A percentile compares a stretch with the other conserved stretches of the same genome.
phyloP scores from a whole-genome alignment of 2,113 vertebrate species.

The Todiramphus chloris region DNA sequence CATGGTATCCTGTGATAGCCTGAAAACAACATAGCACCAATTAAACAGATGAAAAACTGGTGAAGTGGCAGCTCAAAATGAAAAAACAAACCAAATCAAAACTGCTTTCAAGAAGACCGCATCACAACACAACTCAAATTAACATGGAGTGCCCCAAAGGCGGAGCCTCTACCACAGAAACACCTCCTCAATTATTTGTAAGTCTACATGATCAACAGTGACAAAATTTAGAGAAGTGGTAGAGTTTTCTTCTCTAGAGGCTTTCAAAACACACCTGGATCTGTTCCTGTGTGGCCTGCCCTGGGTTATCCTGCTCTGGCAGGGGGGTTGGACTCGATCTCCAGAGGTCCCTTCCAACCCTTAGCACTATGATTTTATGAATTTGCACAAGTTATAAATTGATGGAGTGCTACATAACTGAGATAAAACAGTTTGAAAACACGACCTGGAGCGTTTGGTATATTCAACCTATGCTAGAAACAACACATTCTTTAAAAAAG shows the following conservation, averaged over 20 bases:
- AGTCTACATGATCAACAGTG: neutral
- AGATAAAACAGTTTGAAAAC: neutral
- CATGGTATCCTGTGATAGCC: neutral
- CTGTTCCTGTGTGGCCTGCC: too few species aligned
- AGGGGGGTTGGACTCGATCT: too few species aligned
- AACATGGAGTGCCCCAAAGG: neutral
- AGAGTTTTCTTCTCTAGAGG: too few species aligned
- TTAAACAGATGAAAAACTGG: neutral
- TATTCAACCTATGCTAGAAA: neutral
- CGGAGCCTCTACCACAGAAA: neutral
- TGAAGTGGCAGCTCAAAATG: neutral
- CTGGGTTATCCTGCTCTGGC: too few species aligned
- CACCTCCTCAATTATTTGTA: neutral
- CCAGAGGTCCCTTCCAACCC: too few species aligned
- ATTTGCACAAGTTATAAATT: neutral
- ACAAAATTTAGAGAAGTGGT: neutral
- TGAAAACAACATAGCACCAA: neutral
- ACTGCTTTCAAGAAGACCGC: neutral
- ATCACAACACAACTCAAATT: neutral
- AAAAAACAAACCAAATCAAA: neutral
- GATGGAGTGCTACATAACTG: neutral
- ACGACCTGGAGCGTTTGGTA: neutral
- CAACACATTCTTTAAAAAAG: neutral
- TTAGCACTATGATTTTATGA: too few species aligned
- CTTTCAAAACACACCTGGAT: too few species aligned